A percentile compares a stretch with the other conserved stretches of the same genome.
phyloP scores from a whole-genome alignment of 1,140 invertebrate genomes.

The Pararge aegeria region DNA sequence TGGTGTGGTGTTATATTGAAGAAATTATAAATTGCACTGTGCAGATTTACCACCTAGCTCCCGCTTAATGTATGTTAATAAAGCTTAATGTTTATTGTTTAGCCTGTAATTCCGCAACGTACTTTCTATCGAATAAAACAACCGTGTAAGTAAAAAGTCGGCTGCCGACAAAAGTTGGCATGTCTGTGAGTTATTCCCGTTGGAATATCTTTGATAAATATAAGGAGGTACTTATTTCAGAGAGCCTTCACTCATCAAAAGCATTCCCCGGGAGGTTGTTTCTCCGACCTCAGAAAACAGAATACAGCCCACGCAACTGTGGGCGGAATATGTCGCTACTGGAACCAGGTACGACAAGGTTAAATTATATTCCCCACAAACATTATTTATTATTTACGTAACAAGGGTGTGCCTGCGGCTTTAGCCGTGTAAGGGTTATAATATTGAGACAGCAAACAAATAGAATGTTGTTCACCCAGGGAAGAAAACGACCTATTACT shows the following conservation, averaged over 20 bases:
- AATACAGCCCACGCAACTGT: slow-evolving; percentile 26
- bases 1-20: no score
- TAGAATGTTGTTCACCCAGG: not conserved
- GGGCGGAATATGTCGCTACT: slow-evolving; percentile 21
- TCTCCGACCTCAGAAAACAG: slow-evolving; percentile 32
- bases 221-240: not conserved
- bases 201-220: slow-evolving; percentile 12
- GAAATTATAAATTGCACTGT: no score
- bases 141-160: not conserved
- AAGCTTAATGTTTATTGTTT: no score
- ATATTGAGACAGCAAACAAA: not conserved
- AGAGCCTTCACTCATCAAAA: slow-evolving; percentile 27
- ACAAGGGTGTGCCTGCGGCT: not conserved
- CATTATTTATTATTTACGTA: not conserved
- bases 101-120: no score
- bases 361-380: not conserved
- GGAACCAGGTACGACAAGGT: slow-evolving; percentile 13
- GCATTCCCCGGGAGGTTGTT: slow-evolving; percentile 26
- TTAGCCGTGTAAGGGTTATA: not conserved
- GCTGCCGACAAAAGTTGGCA: not conserved
- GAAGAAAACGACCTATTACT: no score
- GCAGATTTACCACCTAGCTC: no score
- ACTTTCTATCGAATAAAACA: no score
- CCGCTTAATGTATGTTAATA: no score
- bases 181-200: not conserved